phyloP scores from a whole-genome alignment of 2,797 vertebrate genomes.

The Geotrypetes seraphini region DNA sequence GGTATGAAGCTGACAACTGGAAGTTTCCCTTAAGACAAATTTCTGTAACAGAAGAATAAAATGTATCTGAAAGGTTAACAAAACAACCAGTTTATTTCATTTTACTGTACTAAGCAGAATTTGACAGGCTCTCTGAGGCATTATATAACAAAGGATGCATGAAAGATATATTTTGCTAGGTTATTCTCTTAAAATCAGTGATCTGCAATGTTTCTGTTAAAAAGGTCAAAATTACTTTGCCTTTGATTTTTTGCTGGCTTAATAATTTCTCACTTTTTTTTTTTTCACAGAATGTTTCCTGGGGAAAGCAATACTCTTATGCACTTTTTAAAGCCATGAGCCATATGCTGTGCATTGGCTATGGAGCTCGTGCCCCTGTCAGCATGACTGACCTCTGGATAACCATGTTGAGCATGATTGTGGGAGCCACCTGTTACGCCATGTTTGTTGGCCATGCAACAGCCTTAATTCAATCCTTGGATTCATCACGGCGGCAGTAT shows the following conservation, averaged over 20 bases:
- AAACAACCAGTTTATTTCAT: slow-evolving; percentile 13
- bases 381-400: slow-evolving; percentile 98
- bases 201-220: slow-evolving; percentile 20
- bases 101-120: not conserved
- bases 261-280: slow-evolving; percentile 12
- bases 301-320: slow-evolving; percentile 96
- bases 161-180: slow-evolving; percentile 11
- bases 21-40: slow-evolving; percentile 11
- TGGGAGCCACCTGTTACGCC: slow-evolving; percentile 93
- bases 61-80: not conserved
- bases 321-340: slow-evolving; percentile 98
- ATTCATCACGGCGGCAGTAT: slow-evolving; percentile 88
- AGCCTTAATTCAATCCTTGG: slow-evolving; percentile 90
- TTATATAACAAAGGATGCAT: slow-evolving; percentile 13
- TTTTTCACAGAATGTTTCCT: slow-evolving; percentile 82
- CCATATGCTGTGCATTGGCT: slow-evolving; percentile 95
- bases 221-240: not conserved
- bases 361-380: slow-evolving; percentile 86
- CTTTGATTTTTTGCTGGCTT: slow-evolving; percentile 10
- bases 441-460: slow-evolving; percentile 97
- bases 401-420: slow-evolving; percentile 96
- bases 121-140: slow-evolving; percentile 9
- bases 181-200: slow-evolving; percentile 28
- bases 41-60: slow-evolving; percentile 3
- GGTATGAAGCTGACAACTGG: no score